Conservation (phyloP, 1,140 invertebrate species). For the Contarinia nasturtii region DNA sequence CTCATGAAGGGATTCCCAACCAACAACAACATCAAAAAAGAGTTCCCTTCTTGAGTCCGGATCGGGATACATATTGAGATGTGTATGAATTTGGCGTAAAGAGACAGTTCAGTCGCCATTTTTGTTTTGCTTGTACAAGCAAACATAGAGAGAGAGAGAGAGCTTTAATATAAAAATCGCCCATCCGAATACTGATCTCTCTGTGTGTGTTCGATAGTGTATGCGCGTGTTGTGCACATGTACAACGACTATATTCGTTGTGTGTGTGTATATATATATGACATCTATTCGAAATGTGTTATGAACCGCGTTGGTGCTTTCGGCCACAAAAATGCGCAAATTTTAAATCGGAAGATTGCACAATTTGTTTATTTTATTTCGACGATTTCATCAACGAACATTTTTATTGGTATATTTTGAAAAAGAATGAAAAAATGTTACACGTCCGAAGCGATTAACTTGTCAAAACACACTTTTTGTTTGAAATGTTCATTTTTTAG, state of each 20-base stretch:
- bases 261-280: background rate
- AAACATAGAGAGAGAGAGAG: too few species aligned
- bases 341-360: too few species aligned
- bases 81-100: background rate
- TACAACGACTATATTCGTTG: background rate
- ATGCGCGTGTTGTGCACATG: background rate
- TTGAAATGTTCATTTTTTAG: too few species aligned
- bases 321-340: too few species aligned
- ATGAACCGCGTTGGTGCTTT: background rate
- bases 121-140: conserved; percentile 1
- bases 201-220: background rate
- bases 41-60: background rate
- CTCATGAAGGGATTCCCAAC: background rate
- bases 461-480: background rate
- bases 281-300: background rate
- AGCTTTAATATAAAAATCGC: background rate
- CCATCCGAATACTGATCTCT: too few species aligned
- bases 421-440: too few species aligned
- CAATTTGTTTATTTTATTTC: too few species aligned
- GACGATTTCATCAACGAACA: too few species aligned
- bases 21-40: background rate
- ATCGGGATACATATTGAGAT: background rate
- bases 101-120: background rate
- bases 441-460: too few species aligned
- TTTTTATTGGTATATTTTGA: too few species aligned